Percentiles rank a stretch among this genome's conserved stretches.
These are phyloP conservation scores for Aplodontia rufa DNA, from an alignment of 2,113 vertebrate genomes.

Conservation along the genomic window DNA sequence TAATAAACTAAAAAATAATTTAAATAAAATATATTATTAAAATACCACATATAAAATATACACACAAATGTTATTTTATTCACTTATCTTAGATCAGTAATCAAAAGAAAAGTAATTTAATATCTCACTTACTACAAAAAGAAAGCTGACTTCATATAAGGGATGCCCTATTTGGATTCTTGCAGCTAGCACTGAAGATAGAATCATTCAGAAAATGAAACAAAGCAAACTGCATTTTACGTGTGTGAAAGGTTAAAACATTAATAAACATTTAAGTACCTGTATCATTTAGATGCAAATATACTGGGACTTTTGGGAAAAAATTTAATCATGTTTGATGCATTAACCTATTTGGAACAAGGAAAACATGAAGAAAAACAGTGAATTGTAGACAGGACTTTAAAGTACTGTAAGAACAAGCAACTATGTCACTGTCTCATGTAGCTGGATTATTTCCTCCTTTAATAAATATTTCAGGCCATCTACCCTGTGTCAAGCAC, in stretches of 20 bases:
- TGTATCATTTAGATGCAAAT: neutral
- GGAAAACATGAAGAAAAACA: neutral
- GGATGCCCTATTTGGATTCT: neutral
- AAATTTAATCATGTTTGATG: neutral
- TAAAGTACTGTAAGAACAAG: neutral
- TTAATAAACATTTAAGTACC: neutral
- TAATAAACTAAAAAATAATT: neutral
- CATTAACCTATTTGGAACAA: neutral
- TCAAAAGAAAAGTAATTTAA: conserved; percentile 12
- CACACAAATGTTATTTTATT: neutral
- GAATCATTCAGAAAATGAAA: neutral
- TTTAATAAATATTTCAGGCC: neutral
- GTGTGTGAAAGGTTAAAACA: neutral
- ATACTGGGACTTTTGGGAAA: neutral
- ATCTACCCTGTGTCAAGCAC: neutral
- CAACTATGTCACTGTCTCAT: neutral
- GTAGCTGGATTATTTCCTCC: neutral
- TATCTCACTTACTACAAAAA: neutral
- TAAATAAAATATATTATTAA: neutral
- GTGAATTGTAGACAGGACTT: neutral
- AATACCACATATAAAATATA: neutral
- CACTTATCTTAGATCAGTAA: neutral
- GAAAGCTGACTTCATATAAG: neutral
- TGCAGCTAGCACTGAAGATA: neutral
- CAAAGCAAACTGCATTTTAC: neutral